Evolutionary conservation across 1,140 invertebrate genomes (phyloP), one percentile per base, ranked within the genome.

Genomic region (Orchestia grillus): DNA sequence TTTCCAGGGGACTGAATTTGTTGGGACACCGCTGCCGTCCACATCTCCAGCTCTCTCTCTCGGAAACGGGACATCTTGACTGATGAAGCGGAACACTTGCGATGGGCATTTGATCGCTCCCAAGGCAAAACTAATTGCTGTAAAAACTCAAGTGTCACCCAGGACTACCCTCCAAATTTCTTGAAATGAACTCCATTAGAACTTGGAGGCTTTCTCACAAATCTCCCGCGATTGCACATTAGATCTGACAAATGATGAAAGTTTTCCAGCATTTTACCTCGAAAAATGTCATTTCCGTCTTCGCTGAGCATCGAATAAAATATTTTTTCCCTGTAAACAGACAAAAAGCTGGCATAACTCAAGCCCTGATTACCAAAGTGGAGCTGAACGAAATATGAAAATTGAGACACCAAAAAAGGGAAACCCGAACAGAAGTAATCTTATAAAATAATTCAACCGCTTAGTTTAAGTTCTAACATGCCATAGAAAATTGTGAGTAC

Each of bases 151-250:
- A 94, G 44, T 94, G 92, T 44, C 88, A 91, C 44, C 88, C 88
- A 91, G 88, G 44, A 42, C 88, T 42, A 91, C 88, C 36, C 88
- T 43, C 92, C 43, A 45, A 94, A 94, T 94, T 47, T 94, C 44
- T 94, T 47, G 41, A 45, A 94, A 45, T 94, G 44, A 94, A 94
- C 44, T 45, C 92, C 92, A 94, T 94, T 94, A 94, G 92, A 45
- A 94, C 92, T 94, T 40, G 43, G 44, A 44, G 44, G 40, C 92
- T 94, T 44, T 47, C 92, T 94, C 92, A 94, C 92, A 94, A 94
- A 94, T 94, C 92, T 94, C 40, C 92, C 19, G 40, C 44, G 92
- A 94, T 94, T 94, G 92, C 92, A 94, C 92, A 94, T 94, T 94
- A 94, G 36, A 94, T 94, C 92, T 94, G 43, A 45, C 43, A 45